These are phyloP conservation scores for Tympanuchus pallidicinctus DNA, from an alignment of 2,113 vertebrate genomes.

Conservation along the genomic window DNA sequence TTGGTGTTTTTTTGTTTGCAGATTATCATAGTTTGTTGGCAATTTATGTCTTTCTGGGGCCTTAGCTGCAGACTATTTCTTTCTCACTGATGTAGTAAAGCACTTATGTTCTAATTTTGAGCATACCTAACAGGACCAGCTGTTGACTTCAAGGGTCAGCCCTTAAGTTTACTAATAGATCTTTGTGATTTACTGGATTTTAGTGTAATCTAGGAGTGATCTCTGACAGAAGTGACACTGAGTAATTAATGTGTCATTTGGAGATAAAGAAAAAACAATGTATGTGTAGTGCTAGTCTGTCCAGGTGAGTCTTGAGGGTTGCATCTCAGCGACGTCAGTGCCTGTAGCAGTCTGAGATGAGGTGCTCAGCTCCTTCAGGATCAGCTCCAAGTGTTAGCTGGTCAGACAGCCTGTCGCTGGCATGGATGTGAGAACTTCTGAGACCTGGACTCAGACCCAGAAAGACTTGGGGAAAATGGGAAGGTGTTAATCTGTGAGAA, in stretches of 20 bases:
- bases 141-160: not conserved
- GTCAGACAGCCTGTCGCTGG: not conserved
- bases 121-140: not conserved
- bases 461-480: not conserved
- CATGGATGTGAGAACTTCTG: not conserved
- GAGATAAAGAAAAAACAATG: not conserved
- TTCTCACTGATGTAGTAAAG: not conserved
- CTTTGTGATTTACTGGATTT: not conserved
- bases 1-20: not conserved
- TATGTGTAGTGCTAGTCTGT: not conserved
- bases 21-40: not conserved
- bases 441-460: not conserved
- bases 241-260: not conserved
- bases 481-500: not conserved
- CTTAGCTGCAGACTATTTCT: not conserved
- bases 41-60: not conserved
- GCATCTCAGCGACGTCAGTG: not conserved
- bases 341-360: not conserved
- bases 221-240: not conserved
- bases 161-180: not conserved
- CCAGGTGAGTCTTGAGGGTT: not conserved
- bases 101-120: not conserved
- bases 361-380: not conserved
- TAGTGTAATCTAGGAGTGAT: not conserved
- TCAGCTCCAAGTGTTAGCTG: not conserved